A percentile compares a stretch with the other conserved stretches of the same genome.
These are phyloP conservation scores for Strix uralensis DNA, from an alignment of 2,113 vertebrate species.

Conservation along the genomic window DNA sequence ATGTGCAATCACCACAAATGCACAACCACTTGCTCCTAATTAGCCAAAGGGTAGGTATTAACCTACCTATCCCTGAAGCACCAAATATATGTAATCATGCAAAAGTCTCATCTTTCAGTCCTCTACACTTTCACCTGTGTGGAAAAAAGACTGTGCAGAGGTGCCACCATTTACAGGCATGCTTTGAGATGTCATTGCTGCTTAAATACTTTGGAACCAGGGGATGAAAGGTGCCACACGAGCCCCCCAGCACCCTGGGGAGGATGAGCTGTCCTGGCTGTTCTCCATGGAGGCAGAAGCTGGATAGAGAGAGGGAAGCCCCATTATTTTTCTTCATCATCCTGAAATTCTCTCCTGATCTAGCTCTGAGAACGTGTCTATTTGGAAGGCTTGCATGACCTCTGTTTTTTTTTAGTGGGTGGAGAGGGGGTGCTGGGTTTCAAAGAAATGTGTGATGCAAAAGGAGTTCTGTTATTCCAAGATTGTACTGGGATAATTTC, in stretches of 20 bases:
- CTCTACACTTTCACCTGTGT: too few relatives aligned
- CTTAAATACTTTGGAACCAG: not conserved
- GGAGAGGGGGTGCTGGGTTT: not conserved
- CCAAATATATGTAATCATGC: fast-evolving
- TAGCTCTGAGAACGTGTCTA: not conserved
- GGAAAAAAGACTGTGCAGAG: not conserved
- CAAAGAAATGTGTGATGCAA: not conserved
- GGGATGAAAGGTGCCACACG: too few relatives aligned
- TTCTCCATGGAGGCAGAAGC: fast-evolving
- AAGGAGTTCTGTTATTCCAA: not conserved
- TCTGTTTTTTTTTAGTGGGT: not conserved
- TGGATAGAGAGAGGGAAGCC: too few relatives aligned
- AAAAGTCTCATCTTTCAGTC: not conserved
- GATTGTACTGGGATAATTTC: not conserved
- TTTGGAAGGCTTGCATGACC: not conserved
- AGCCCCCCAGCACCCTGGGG: not conserved
- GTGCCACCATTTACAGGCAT: not conserved
- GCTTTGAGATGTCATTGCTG: not conserved
- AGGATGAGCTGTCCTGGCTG: not conserved
- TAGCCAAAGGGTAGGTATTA: not conserved
- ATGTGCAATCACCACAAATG: fast-evolving
- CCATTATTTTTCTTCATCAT: not conserved
- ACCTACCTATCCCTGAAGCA: not conserved
- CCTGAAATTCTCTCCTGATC: not conserved
- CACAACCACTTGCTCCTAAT: not conserved